Percentiles rank a stretch among this genome's conserved stretches.
phyloP scores from a whole-genome alignment of 2,797 vertebrate species.

The Buceros bicornis region DNA sequence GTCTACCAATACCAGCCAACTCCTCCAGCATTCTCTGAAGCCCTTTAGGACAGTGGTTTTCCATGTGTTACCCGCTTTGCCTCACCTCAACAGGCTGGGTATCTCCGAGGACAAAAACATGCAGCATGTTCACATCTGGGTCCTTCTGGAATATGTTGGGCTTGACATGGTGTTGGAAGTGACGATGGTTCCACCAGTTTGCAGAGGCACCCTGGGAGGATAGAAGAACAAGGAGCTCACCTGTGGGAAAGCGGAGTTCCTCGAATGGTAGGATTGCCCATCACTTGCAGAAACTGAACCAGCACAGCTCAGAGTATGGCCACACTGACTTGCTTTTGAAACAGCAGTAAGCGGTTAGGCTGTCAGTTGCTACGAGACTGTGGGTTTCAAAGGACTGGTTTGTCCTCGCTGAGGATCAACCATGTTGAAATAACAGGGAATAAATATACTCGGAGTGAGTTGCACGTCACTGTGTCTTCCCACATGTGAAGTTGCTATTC shows the following conservation, averaged over 20 bases:
- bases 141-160: conserved; percentile 94
- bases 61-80: not conserved
- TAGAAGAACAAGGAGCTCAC: not conserved
- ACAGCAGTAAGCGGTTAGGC: not conserved
- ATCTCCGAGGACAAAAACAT: conserved; percentile 89
- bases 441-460: fast-evolving
- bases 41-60: not conserved
- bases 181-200: conserved; percentile 98
- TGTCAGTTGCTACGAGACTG: not conserved
- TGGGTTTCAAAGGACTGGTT: not conserved
- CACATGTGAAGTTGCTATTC: not conserved
- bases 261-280: not conserved
- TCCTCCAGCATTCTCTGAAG: not conserved
- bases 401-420: not conserved
- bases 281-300: not conserved
- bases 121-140: conserved; percentile 93
- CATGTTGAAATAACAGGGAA: not conserved
- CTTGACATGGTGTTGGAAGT: conserved; percentile 96
- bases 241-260: not conserved
- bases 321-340: not conserved
- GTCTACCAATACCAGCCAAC: not conserved
- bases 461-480: not conserved
- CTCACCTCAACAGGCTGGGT: conserved; percentile 91
- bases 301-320: fast-evolving
- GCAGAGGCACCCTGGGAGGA: conserved; percentile 90